Base-by-base conservation (phyloP, 2,113 vertebrate genomes). In the Otocyon megalotis region DNA sequence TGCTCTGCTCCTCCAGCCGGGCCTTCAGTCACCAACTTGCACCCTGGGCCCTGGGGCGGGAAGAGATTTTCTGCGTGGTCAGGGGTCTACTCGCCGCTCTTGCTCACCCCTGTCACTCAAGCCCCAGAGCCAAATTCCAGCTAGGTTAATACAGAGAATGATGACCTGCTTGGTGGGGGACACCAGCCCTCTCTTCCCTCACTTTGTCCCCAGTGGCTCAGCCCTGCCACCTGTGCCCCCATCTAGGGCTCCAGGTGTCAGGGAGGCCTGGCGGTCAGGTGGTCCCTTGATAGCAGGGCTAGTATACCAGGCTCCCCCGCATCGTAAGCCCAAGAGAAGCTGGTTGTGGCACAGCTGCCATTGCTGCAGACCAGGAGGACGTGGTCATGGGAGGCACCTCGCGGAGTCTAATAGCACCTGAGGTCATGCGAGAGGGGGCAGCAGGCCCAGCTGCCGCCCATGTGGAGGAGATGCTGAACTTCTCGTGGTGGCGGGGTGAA, bases 311-410 rank as follows among this genome's bases (percentile, higher is more conserved):
- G 43, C 26, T 76, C 24, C 76, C 16, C 26, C 8, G 32, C n/a
- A 4, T n/a, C 58, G 3, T 37, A n/a, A 93, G 24, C 48, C 56
- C 12, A 9, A 54, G 80, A 62, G 67, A 72, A 50, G 67, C 53
- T 72, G 14, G 30, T 3, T 67, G 32, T n/a, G 8, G 8, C 24
- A 17, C 32, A 1, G 65, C 3, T 8, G 65, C 65, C 20, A 0
- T 6, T 37, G 71, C 71, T 37, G 71, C 20, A 72, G 35, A 22
- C 35, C 71, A 37, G 35, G 32, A 63, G 43, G 13, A 54, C 24
- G 28, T 30, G 24, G 85, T 35, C 4, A 5, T 2, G 9, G 58
- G 16, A 15, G 20, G 37, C 63, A 3, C 13, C 37, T 32, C 19
- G 0, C 3, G 9, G 43, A 26, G 13, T 30, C 43, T 74, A 79